phyloP scores from a whole-genome alignment of 2,888 invertebrate genomes.

The Alloplasta piceator region DNA sequence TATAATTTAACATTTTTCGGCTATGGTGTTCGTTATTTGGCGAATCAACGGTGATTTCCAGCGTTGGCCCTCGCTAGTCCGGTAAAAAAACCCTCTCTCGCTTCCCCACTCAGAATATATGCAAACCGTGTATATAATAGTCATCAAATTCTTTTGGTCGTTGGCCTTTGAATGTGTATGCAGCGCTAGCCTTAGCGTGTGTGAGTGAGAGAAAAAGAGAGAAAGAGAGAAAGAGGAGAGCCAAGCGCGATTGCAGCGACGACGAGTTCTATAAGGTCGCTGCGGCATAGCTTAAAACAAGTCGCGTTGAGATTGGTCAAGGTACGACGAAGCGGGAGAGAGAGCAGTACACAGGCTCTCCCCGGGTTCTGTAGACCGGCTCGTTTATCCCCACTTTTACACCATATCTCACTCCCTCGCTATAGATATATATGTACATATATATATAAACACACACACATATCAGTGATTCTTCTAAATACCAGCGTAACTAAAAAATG shows the following conservation, averaged over 20 bases:
- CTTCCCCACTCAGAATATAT: background rate
- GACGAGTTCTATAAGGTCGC: constrained; percentile 79
- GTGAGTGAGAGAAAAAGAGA: constrained; percentile 9
- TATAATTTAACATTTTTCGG: too few species aligned
- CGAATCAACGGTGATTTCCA: too few species aligned
- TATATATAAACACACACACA: too few species aligned
- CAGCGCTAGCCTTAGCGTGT: constrained; percentile 13
- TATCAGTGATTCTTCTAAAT: too few species aligned
- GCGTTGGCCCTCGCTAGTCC: too few species aligned
- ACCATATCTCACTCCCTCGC: constrained; percentile 54
- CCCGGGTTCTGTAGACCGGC: constrained; percentile 75
- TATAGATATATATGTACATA: background rate
- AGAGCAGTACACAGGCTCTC: constrained; percentile 21
- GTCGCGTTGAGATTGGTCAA: constrained; percentile 83
- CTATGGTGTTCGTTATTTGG: too few species aligned
- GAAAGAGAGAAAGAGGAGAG: constrained; percentile 33
- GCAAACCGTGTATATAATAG: background rate
- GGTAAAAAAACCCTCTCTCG: too few species aligned
- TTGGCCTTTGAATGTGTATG: constrained; percentile 47
- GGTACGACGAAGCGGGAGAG: constrained; percentile 74
- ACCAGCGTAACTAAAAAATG: too few species aligned
- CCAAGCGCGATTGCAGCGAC: constrained; percentile 50
- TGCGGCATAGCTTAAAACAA: constrained; percentile 82
- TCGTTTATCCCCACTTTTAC: constrained; percentile 67
- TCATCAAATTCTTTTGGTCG: background rate